Conservation (phyloP, 2,113 vertebrate species). For the Amphilophus citrinellus region DNA sequence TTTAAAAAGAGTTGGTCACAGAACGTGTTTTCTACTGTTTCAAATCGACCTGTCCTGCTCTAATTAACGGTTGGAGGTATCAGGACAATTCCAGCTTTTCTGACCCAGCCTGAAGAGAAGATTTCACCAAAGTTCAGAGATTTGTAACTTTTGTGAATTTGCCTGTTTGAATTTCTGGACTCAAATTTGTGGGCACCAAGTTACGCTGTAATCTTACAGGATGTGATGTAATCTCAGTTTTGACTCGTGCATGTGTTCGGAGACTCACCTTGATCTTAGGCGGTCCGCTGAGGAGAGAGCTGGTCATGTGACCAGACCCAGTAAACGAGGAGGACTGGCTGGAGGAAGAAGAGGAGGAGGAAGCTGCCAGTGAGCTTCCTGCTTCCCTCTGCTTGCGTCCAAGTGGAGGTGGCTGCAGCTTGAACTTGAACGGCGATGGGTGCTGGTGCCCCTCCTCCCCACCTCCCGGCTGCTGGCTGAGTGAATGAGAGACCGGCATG, state of each 20-base stretch:
- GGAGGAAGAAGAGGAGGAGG: slow-evolving; percentile 61
- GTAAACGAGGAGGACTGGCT: slow-evolving; percentile 64
- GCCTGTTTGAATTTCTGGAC: accelerated
- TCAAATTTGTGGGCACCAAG: background rate
- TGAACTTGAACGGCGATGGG: slow-evolving; percentile 90
- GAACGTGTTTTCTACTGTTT: too few species aligned
- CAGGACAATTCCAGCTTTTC: too few species aligned
- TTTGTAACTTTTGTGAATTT: background rate
- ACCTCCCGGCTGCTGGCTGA: slow-evolving; percentile 73
- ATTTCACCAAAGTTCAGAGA: background rate
- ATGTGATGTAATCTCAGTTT: background rate
- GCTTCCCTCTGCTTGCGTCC: slow-evolving; percentile 87
- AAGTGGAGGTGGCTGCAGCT: slow-evolving; percentile 90
- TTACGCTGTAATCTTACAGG: background rate
- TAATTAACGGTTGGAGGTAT: too few species aligned
- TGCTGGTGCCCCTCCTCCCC: slow-evolving; percentile 65
- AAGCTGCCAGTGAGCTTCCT: slow-evolving; percentile 51
- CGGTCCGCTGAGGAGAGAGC: slow-evolving; percentile 44
- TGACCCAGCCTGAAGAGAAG: background rate
- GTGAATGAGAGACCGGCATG: slow-evolving; percentile 67
- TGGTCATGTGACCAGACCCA: slow-evolving; percentile 42
- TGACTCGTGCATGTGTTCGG: accelerated
- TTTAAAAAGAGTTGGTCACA: too few species aligned
- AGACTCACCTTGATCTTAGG: slow-evolving; percentile 88
- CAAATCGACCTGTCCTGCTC: too few species aligned